Evolutionary conservation across 2,888 invertebrate genomes (phyloP).

Genomic region (Sminthurinus aureus): DNA sequence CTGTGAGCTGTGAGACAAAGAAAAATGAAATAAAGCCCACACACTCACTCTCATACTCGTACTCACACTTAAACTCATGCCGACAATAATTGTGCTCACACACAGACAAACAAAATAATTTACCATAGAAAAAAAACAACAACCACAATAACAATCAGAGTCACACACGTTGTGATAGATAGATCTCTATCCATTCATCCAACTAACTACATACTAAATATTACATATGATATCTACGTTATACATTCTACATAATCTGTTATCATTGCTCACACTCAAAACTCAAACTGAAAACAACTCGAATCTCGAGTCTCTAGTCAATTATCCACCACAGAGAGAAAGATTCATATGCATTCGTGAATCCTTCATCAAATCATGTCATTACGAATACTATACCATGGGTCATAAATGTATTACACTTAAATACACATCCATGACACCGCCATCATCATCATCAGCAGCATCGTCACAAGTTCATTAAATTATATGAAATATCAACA

Average conservation of each 20-base stretch:
- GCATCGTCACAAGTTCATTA: slow-evolving; percentile 9
- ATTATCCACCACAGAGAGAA: not conserved
- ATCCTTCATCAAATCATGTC: not conserved
- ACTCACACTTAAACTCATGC: not conserved
- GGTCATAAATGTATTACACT: not conserved
- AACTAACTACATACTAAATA: no score
- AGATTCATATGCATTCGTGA: not conserved
- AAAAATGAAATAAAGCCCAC: slow-evolving; percentile 6
- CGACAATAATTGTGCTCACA: not conserved
- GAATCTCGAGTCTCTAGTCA: not conserved
- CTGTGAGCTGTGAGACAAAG: not conserved
- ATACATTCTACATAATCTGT: no score
- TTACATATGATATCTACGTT: no score
- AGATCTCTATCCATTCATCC: no score
- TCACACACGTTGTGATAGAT: no score
- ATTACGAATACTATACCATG: not conserved
- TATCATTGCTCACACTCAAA: not conserved
- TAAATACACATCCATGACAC: not conserved
- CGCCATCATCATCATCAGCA: not conserved
- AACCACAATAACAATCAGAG: not conserved
- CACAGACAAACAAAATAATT: not conserved
- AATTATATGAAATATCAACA: not conserved
- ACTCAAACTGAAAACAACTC: not conserved
- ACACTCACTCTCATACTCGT: not conserved
- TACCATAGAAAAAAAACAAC: not conserved